These are phyloP conservation scores for Agrypnus murinus DNA, from an alignment of 2,888 invertebrate species.

Conservation along the genomic window DNA sequence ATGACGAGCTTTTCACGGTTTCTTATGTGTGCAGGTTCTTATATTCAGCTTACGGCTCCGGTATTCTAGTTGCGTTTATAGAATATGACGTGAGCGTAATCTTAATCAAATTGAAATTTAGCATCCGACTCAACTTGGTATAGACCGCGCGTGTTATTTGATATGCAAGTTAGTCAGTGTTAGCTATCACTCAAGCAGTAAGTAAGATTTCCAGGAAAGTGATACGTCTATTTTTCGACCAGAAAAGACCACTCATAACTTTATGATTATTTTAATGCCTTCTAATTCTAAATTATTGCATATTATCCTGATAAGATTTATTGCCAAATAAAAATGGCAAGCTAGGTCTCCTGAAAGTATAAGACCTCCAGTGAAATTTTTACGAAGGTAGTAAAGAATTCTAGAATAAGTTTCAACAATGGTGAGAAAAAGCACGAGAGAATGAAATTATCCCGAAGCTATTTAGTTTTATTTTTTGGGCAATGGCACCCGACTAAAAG, in stretches of 20 bases:
- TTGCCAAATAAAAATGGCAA: constrained; percentile 9
- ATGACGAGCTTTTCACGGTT: too few relatives aligned
- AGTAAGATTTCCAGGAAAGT: constrained; percentile 4
- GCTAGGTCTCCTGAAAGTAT: not conserved
- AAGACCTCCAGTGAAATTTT: constrained; percentile 19
- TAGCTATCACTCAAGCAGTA: not conserved
- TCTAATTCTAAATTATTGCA: constrained; percentile 13
- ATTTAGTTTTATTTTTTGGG: constrained; percentile 29
- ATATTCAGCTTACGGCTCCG: constrained; percentile 12
- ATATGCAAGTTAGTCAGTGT: constrained; percentile 26
- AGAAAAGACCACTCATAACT: not conserved
- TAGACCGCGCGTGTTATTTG: constrained; percentile 41
- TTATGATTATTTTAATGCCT: constrained; percentile 7
- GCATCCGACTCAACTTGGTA: constrained; percentile 31
- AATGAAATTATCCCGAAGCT: constrained; percentile 32
- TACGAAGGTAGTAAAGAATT: constrained; percentile 26
- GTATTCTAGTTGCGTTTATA: constrained; percentile 36
- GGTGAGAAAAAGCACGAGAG: constrained; percentile 22
- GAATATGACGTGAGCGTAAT: constrained; percentile 43
- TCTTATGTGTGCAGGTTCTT: not conserved
- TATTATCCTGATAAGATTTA: constrained; percentile 1
- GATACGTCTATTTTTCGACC: constrained; percentile 1
- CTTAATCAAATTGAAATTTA: constrained; percentile 45
- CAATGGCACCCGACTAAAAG: constrained; percentile 32
- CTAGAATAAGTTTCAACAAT: constrained; percentile 27